Conservation (phyloP, 2,888 invertebrate species). For the Pristionchus arcanus region DNA sequence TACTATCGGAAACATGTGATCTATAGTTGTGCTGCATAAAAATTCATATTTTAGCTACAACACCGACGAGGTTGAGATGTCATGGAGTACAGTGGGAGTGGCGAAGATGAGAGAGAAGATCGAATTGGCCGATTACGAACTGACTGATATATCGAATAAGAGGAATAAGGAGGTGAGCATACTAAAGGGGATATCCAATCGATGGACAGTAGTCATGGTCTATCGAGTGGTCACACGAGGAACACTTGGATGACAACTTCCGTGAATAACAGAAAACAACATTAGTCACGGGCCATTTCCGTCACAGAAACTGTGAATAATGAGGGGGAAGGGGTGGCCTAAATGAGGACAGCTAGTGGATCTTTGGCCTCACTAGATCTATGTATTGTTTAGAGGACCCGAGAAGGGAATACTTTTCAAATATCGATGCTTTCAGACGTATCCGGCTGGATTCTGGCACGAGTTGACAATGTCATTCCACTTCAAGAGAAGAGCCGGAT, state of each 20-base stretch:
- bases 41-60: constrained; percentile 73
- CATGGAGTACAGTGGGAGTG: constrained; percentile 76
- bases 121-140: constrained; percentile 79
- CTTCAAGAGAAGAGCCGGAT: constrained; percentile 78
- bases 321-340: neutral
- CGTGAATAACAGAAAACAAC: neutral
- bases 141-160: constrained; percentile 71
- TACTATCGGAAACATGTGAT: neutral
- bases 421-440: constrained; percentile 65
- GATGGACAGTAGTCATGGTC: neutral
- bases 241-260: neutral
- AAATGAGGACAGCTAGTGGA: neutral
- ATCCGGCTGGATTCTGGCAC: constrained; percentile 79
- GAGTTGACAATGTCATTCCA: constrained; percentile 78
- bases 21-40: no score
- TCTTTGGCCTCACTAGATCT: neutral
- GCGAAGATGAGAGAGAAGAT: constrained; percentile 78
- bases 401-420: neutral
- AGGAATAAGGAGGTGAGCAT: constrained; percentile 73
- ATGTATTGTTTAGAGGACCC: neutral
- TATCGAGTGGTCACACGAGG: neutral
- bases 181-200: no score
- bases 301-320: neutral
- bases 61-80: constrained; percentile 79
- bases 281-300: neutral